These are phyloP conservation scores for Turritopsis dohrnii DNA, from an alignment of 30 jellyfish, hydroid and myxozoan species.

Conservation along the genomic window DNA sequence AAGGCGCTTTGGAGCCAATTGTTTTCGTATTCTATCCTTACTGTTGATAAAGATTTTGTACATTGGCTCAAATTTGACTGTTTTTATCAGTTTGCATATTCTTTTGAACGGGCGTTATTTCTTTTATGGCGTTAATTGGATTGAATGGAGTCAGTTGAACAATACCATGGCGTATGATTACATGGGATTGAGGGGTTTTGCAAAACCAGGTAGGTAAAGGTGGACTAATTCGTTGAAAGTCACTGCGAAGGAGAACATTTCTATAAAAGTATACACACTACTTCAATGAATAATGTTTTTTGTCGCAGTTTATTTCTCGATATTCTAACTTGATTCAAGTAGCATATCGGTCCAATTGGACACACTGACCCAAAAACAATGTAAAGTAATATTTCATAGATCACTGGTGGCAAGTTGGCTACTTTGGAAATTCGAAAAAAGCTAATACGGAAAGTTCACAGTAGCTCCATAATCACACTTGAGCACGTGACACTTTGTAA, in stretches of 20 bases:
- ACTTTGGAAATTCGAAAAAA: too few species aligned
- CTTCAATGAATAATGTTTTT: not conserved
- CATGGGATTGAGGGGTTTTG: not conserved
- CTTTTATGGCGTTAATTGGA: not conserved
- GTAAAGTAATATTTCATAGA: too few species aligned
- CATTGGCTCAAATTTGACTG: slow-evolving; percentile 5
- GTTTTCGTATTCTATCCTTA: not conserved
- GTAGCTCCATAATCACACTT: too few species aligned
- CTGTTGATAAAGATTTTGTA: not conserved
- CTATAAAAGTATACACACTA: not conserved
- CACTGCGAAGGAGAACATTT: too few species aligned
- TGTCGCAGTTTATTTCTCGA: too few species aligned
- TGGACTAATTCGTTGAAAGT: not conserved
- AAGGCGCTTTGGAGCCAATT: not conserved
- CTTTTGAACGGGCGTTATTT: slow-evolving; percentile 12
- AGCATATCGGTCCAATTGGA: too few species aligned
- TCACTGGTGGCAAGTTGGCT: too few species aligned
- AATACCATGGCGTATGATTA: slow-evolving; percentile 1
- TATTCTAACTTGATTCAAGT: too few species aligned
- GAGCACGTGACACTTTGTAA: too few species aligned
- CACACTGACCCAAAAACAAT: too few species aligned
- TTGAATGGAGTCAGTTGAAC: not conserved
- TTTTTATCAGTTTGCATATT: not conserved
- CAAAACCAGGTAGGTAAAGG: slow-evolving; percentile 7
- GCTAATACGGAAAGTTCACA: too few species aligned